Percentiles rank a stretch among this genome's conserved stretches.
Evolutionary conservation across 1,140 invertebrate genomes (phyloP).

Genomic region (Aphaenogaster ashmeadi): DNA sequence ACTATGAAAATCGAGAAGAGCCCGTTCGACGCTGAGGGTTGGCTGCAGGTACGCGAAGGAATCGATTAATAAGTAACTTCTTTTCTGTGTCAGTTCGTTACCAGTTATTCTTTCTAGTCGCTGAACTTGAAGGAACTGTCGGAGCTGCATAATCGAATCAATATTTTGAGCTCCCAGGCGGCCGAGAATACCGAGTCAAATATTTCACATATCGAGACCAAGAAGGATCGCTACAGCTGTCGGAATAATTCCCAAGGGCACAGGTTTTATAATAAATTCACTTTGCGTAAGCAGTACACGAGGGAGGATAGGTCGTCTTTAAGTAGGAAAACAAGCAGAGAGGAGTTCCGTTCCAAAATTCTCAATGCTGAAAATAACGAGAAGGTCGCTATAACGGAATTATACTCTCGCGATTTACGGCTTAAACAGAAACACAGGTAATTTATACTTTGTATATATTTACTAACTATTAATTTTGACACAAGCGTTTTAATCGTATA

Average conservation of each 20-base stretch:
- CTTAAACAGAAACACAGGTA: slow-evolving; percentile 3
- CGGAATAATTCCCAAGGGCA: background rate
- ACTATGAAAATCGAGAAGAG: slow-evolving; percentile 60
- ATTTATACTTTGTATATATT: background rate
- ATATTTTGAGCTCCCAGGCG: slow-evolving; percentile 35
- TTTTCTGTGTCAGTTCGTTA: background rate
- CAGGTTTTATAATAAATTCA: slow-evolving; percentile 30
- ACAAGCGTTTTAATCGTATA: background rate
- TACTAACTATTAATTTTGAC: background rate
- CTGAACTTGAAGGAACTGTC: slow-evolving; percentile 69
- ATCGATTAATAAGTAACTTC: slow-evolving; percentile 16
- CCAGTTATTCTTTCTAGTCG: slow-evolving; percentile 66
- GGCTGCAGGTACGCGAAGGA: slow-evolving; percentile 67
- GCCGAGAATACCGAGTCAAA: background rate
- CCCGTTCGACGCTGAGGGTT: slow-evolving; percentile 64
- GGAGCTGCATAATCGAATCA: slow-evolving; percentile 62
- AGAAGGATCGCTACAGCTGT: slow-evolving; percentile 2
- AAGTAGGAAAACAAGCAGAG: slow-evolving; percentile 8
- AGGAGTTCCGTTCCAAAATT: background rate
- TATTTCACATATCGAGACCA: background rate
- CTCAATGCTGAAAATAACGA: background rate
- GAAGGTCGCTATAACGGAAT: background rate
- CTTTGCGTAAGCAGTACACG: slow-evolving; percentile 17
- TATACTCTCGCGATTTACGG: slow-evolving; percentile 6
- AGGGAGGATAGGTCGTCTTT: background rate